These are phyloP conservation scores for Dunckerocampus dactyliophorus DNA, from an alignment of 2,113 vertebrate species.

Conservation along the genomic window DNA sequence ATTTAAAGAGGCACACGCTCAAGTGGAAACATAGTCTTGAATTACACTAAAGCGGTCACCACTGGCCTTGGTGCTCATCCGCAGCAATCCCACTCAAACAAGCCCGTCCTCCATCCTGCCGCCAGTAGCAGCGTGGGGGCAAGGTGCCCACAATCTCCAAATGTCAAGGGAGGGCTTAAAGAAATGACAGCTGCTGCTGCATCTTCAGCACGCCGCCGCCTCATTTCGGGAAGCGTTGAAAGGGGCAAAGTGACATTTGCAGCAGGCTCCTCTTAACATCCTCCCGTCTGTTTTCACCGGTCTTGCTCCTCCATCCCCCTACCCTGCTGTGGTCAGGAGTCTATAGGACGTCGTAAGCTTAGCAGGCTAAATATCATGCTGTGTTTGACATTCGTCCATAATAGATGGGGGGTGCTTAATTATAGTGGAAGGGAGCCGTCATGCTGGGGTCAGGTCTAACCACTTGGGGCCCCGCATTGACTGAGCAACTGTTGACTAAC, in stretches of 20 bases:
- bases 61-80: conserved; percentile 1
- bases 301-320: conserved; percentile 34
- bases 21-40: conserved; percentile 25
- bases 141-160: conserved; percentile 52
- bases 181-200: conserved; percentile 63
- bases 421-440: conserved; percentile 61
- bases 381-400: conserved; percentile 78
- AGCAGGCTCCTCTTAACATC: conserved; percentile 40
- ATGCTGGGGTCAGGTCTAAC: conserved; percentile 49
- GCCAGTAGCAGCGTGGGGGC: conserved; percentile 36
- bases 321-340: conserved; percentile 45
- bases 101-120: conserved; percentile 22
- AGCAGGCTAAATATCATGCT: conserved; percentile 65
- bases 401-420: conserved; percentile 72
- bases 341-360: conserved; percentile 49
- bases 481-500: conserved; percentile 49
- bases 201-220: conserved; percentile 55
- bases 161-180: conserved; percentile 56
- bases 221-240: conserved; percentile 55
- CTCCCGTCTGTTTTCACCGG: conserved; percentile 21
- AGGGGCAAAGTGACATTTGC: conserved; percentile 68
- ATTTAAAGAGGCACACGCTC: background rate
- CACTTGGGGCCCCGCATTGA: conserved; percentile 49
- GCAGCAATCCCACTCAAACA: conserved; percentile 15
- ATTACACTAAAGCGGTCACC: conserved; percentile 27